Base-by-base conservation (phyloP, 2,113 vertebrate genomes). In the Penelope pileata region DNA sequence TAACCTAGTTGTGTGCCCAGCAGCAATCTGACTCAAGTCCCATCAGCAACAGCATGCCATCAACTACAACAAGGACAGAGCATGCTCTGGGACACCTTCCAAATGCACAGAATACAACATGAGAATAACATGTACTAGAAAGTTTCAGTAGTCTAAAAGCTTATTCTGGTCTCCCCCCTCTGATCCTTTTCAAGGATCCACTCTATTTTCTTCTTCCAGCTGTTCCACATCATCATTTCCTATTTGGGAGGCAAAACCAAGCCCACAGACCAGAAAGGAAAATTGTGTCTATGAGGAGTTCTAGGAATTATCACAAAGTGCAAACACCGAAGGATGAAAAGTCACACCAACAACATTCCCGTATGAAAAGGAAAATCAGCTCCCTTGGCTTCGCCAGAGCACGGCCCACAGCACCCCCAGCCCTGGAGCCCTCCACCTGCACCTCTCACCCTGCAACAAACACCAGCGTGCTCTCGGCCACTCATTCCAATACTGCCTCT, bases 11-110 rank as follows among this genome's bases (percentile, higher is more conserved):
- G 56, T 34, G 40, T 74, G 75, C 93, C 96, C 82, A 89, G 82
- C 70, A 96, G 93, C 94, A 77, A 83, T 91, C 89, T 96, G 95
- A 97, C 74, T 95, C 74, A 50, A 83, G 94, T 95, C 96, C 95
- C 93, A 93, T 77, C 91, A 94, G 84, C 95, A 96, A 91, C 70
- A 94, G 72, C 9, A 0, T 80, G 91, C 81, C 93, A 89, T 72
- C 88, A 89, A 77, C 91, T 91, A 64, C 81, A 34, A 66, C 1
- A 17, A 69, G 48, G 30, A 26, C 50, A 60, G 58, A 48, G 50
- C 3, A 2, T 1, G 1, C 56, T 77, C 84, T 68, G 66, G 93
- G 93, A 89, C 84, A 88, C 17, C 75, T 91, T 95, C 90, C 93
- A 90, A 83, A 92, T 1, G 2, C 59, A 63, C 32, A 76, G 23